Conservation (phyloP, 2,888 invertebrate species). For the Graphium colonna region DNA sequence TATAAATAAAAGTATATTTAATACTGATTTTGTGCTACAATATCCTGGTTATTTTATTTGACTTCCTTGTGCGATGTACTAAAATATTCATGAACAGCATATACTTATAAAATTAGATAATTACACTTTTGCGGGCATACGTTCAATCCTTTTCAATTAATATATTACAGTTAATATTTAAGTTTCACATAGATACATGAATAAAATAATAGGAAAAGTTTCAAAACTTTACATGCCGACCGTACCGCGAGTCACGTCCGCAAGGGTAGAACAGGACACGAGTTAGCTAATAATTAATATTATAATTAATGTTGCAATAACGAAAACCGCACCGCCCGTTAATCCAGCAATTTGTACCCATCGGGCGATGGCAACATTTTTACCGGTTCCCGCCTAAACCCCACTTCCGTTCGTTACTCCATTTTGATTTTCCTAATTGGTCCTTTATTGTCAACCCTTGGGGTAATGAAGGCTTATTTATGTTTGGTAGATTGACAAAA, state of each 20-base stretch:
- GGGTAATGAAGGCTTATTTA: background rate
- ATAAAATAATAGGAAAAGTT: no score
- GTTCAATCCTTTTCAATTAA: no score
- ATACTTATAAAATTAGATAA: background rate
- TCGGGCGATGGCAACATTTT: constrained; percentile 33
- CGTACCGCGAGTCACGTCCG: constrained; percentile 41
- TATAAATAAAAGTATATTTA: no score
- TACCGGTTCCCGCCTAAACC: constrained; percentile 21
- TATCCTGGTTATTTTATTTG: no score
- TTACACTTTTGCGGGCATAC: no score
- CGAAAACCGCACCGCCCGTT: constrained; percentile 54
- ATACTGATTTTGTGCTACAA: no score
- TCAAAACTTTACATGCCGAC: constrained; percentile 30
- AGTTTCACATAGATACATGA: no score
- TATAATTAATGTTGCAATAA: constrained; percentile 74
- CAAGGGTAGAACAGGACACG: constrained; percentile 54
- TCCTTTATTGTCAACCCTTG: background rate
- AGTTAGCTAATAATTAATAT: constrained; percentile 78
- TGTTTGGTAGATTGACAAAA: background rate
- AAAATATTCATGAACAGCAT: no score
- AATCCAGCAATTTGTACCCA: constrained; percentile 36
- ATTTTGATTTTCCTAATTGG: constrained; percentile 32
- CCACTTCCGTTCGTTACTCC: constrained; percentile 31
- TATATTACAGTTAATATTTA: no score
- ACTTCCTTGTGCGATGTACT: no score